Conservation (phyloP, 2,797 vertebrate genomes). For the Peromyscus aztecus region DNA sequence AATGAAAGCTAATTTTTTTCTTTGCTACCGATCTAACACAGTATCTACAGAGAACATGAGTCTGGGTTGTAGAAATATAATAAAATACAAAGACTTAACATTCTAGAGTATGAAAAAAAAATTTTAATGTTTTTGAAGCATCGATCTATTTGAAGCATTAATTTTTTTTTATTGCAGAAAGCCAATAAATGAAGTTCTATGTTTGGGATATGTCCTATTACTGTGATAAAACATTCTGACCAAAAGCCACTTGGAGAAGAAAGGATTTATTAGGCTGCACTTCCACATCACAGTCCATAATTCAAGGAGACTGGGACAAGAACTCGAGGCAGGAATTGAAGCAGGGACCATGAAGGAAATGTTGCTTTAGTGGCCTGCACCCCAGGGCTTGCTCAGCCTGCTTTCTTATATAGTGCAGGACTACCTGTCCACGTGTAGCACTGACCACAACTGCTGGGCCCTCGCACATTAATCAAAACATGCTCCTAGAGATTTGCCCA, state of each 20-base stretch:
- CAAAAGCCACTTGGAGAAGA: background rate
- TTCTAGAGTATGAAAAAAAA: background rate
- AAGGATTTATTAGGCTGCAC: background rate
- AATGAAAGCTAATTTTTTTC: background rate
- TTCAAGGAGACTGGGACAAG: background rate
- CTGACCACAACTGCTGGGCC: background rate
- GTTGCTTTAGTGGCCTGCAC: background rate
- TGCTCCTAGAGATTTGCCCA: background rate
- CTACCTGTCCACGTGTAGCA: background rate
- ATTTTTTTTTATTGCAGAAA: background rate
- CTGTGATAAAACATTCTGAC: background rate
- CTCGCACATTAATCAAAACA: background rate
- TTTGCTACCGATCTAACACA: slow-evolving; percentile 42
- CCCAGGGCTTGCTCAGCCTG: background rate
- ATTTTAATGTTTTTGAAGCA: background rate
- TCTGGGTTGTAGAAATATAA: background rate
- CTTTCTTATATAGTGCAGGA: background rate
- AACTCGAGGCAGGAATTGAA: background rate
- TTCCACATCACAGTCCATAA: background rate
- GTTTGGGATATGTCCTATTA: background rate
- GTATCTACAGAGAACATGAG: background rate
- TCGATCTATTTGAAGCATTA: too few relatives aligned
- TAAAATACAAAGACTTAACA: background rate
- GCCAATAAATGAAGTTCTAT: background rate
- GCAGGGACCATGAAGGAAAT: background rate